Conservation (phyloP, 2,888 invertebrate genomes). For the Cactoblastis cactorum region DNA sequence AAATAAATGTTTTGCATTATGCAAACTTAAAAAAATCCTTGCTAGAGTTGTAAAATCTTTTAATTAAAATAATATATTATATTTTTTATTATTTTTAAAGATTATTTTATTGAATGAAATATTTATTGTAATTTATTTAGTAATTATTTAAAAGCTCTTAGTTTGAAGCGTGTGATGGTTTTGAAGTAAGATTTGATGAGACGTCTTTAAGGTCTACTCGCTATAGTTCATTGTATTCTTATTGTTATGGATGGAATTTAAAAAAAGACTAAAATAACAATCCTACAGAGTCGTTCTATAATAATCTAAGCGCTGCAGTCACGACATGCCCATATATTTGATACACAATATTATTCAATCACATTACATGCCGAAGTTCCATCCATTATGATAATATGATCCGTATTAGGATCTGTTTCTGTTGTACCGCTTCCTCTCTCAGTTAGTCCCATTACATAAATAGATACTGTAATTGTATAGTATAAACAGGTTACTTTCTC, state of each 20-base stretch:
- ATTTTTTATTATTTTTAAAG: no score
- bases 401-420: conserved; percentile 39
- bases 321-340: conserved; percentile 14
- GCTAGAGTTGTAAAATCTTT: no score
- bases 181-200: no score
- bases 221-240: not conserved
- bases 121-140: no score
- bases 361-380: conserved; percentile 28
- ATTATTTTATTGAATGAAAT: no score
- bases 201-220: not conserved
- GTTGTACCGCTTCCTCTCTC: conserved; percentile 35
- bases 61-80: no score
- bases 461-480: conserved; percentile 24
- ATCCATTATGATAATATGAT: conserved; percentile 39
- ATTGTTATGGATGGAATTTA: conserved; percentile 1
- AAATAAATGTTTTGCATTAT: conserved; percentile 26
- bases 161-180: no score
- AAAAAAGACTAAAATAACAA: not conserved
- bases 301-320: conserved; percentile 11
- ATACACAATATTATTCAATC: conserved; percentile 30
- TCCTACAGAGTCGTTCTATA: conserved; percentile 2
- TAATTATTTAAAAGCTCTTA: no score
- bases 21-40: conserved; percentile 24
- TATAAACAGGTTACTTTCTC: conserved; percentile 44
- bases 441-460: conserved; percentile 38